Percentiles rank a stretch among this genome's conserved stretches.
phyloP scores from a whole-genome alignment of 2,888 invertebrate species.

The Rotaria socialis region DNA sequence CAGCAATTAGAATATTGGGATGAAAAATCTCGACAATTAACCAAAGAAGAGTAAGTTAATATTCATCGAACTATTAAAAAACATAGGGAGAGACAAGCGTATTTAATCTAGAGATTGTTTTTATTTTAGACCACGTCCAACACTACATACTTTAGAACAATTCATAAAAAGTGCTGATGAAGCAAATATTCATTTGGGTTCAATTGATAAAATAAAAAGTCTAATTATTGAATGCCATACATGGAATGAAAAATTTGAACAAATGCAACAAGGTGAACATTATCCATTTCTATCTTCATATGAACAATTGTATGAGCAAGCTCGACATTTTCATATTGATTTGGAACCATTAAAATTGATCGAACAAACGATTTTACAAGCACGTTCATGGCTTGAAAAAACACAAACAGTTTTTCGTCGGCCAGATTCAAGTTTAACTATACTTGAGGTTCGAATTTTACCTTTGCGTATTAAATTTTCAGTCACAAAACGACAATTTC shows the following conservation, averaged over 20 bases:
- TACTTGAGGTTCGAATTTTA: not conserved
- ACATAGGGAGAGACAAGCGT: too few species aligned
- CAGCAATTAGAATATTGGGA: conserved; percentile 25
- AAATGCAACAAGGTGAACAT: conserved; percentile 30
- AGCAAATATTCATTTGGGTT: not conserved
- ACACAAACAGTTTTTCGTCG: not conserved
- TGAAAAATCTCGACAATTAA: conserved; percentile 32
- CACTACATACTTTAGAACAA: not conserved
- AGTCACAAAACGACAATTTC: too few species aligned
- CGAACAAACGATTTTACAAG: conserved; percentile 27
- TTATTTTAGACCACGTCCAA: conserved; percentile 9
- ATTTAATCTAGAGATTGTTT: not conserved
- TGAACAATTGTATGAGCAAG: conserved; percentile 1
- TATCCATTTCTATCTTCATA: conserved; percentile 8
- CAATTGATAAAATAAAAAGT: not conserved
- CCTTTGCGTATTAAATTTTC: not conserved
- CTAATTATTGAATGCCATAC: not conserved
- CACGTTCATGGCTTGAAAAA: conserved; percentile 7
- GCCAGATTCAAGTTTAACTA: not conserved
- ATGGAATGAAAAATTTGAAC: conserved; percentile 16
- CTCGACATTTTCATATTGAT: conserved; percentile 14
- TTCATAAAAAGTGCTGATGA: conserved; percentile 7
- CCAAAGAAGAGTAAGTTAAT: conserved; percentile 8
- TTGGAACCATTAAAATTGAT: conserved; percentile 25
- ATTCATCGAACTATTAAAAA: too few species aligned